These are phyloP conservation scores for Eidolon dupreanum DNA, from an alignment of 2,797 vertebrate species.

Conservation along the genomic window DNA sequence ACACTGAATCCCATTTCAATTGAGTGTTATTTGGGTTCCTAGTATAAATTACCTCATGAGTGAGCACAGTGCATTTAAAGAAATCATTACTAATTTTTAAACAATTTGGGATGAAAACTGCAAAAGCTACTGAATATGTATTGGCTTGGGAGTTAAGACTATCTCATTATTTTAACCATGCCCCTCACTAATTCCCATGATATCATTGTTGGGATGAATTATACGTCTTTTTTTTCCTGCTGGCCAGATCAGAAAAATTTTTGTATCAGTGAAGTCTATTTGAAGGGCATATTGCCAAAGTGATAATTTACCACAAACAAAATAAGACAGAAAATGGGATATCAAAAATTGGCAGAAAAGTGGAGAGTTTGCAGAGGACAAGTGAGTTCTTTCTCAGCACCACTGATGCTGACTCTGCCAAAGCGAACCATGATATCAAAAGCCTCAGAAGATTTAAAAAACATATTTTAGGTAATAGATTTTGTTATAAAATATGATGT, in stretches of 20 bases:
- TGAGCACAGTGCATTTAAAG: neutral
- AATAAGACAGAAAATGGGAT: constrained; percentile 84
- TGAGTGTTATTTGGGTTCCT: neutral
- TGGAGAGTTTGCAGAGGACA: constrained; percentile 78
- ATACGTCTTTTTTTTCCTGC: constrained; percentile 68
- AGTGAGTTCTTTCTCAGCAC: constrained; percentile 73
- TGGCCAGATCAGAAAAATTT: constrained; percentile 80
- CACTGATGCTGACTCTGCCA: constrained; percentile 66
- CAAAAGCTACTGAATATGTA: constrained; percentile 64
- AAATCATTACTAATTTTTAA: constrained; percentile 57
- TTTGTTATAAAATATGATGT: neutral
- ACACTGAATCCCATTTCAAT: neutral
- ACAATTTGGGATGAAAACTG: constrained; percentile 56
- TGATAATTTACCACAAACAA: constrained; percentile 84
- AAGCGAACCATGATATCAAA: constrained; percentile 67
- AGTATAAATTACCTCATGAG: neutral
- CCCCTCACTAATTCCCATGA: constrained; percentile 32
- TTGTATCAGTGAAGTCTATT: constrained; percentile 84
- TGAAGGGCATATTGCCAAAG: constrained; percentile 84
- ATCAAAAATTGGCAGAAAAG: constrained; percentile 85
- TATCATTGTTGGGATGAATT: constrained; percentile 69
- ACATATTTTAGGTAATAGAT: neutral
- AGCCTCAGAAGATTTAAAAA: neutral
- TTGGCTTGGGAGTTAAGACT: constrained; percentile 64
- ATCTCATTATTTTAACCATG: constrained; percentile 72